A percentile compares a stretch with the other conserved stretches of the same genome.
Evolutionary conservation across 2,113 vertebrate genomes (phyloP).

Genomic region (Polypterus senegalus): DNA sequence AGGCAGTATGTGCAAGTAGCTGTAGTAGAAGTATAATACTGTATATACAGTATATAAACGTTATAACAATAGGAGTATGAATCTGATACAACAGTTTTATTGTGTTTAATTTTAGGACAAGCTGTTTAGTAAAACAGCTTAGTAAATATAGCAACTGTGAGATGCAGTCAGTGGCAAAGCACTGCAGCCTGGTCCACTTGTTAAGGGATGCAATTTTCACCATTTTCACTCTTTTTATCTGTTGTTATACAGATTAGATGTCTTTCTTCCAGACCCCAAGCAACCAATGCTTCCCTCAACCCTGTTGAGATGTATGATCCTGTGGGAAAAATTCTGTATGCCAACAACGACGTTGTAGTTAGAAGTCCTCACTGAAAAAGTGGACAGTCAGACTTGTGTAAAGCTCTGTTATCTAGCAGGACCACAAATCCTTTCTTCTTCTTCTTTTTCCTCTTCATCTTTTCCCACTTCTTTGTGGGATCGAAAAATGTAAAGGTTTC

Average conservation of each 20-base stretch:
- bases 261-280: slow-evolving; percentile 8
- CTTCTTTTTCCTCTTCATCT: too few relatives aligned
- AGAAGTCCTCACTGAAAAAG: slow-evolving; percentile 9
- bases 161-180: too few relatives aligned
- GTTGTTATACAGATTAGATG: slow-evolving; percentile 9
- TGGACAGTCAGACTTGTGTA: slow-evolving; percentile 13
- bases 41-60: too few relatives aligned
- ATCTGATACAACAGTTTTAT: too few relatives aligned
- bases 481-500: too few relatives aligned
- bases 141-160: slow-evolving; percentile 4
- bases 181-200: too few relatives aligned
- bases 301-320: slow-evolving; percentile 7
- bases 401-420: slow-evolving; percentile 1
- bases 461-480: too few relatives aligned
- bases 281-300: slow-evolving; percentile 8
- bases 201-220: too few relatives aligned
- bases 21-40: too few relatives aligned
- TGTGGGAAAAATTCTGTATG: slow-evolving; percentile 10
- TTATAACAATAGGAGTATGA: too few relatives aligned
- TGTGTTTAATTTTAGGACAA: slow-evolving; percentile 4
- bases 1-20: too few relatives aligned
- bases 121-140: slow-evolving; percentile 2
- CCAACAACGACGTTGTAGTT: slow-evolving; percentile 11
- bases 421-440: too few relatives aligned
- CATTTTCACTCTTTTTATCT: neutral